A percentile compares a stretch with the other conserved stretches of the same genome.
phyloP scores from a whole-genome alignment of 2,113 vertebrate species.

The Cygnus buccinator region DNA sequence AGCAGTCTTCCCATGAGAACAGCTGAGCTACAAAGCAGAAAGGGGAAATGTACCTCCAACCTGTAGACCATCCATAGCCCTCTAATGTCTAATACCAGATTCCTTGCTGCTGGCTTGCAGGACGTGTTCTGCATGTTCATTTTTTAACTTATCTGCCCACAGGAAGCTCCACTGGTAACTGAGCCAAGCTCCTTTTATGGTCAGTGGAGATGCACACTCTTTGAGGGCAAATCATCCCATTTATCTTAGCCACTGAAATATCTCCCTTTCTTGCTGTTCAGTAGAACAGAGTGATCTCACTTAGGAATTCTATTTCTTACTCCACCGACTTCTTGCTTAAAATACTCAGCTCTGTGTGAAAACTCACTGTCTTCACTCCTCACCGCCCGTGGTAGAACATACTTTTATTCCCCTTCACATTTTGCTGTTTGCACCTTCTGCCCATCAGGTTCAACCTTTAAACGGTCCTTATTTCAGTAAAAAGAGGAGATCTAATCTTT shows the following conservation, averaged over 20 bases:
- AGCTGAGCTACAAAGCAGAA: neutral
- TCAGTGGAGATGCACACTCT: neutral
- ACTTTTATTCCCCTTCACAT: conserved; percentile 43
- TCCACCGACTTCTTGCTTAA: conserved; percentile 71
- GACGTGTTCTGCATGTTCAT: neutral
- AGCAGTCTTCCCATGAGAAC: neutral
- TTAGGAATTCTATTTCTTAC: conserved; percentile 70
- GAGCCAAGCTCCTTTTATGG: neutral
- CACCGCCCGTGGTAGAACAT: neutral
- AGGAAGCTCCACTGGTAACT: neutral
- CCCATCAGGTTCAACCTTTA: conserved; percentile 9
- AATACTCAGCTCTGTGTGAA: conserved; percentile 66
- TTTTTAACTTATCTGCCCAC: neutral
- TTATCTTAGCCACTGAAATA: conserved; percentile 28
- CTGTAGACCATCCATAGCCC: neutral
- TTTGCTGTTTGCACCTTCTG: conserved; percentile 51
- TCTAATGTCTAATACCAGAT: neutral
- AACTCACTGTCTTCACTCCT: conserved; percentile 51
- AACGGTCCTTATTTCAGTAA: neutral
- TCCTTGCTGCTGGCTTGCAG: neutral
- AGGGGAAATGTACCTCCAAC: neutral
- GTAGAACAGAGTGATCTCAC: conserved; percentile 58
- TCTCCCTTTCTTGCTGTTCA: conserved; percentile 23
- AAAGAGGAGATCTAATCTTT: neutral
- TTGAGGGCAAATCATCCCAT: neutral